Evolutionary conservation across 1,140 invertebrate genomes (phyloP), one percentile per base, ranked within the genome.

Genomic region (Rhynchophorus ferrugineus): DNA sequence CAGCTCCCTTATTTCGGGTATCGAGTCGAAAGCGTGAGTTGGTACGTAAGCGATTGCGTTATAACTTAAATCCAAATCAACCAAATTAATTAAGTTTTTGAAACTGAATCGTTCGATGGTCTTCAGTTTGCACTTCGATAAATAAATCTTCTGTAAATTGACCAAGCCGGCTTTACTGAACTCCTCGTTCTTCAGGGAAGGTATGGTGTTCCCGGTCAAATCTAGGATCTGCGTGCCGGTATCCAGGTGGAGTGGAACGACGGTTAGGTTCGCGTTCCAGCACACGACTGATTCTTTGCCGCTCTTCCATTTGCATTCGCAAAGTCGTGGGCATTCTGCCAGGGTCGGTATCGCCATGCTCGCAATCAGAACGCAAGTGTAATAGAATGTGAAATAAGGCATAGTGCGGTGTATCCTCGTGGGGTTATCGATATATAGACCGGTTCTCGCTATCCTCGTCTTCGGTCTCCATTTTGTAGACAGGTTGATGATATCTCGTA

Each of bases 291-390:
- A 85, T 69, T 88, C 84, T 70, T 90, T 90, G 56, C 86, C 86
- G 63, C 80, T 82, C 65, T 86, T 85, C 88, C 88, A 90, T 68
- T 87, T 88, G 72, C 87, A 89, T 67, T 87, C 83, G 72, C 87
- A 90, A 54, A 80, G 74, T 39, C 74, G 74, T 19, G 83, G 83
- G 66, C 84, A 87, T 57, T 79, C 77, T 60, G 74, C 76, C 56
- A 73, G 20, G 22, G 54, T 58, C 44, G 62, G 61, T 8, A 52
- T 46, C 36, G 44, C 61, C 43, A 62, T 65, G 43, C 57, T 48
- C 16, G 64, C 33, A 7, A 68, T 34, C 8, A 69, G 13, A 21
- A 60, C 37, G 54, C 38, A 61, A 34, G 34, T 35, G 20, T 11
- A 44, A 18, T 49, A 29, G 9, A 53, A 47, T 22, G 50, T 44